phyloP scores from a whole-genome alignment of 2,888 invertebrate genomes.

The Netelia fuscicornis region DNA sequence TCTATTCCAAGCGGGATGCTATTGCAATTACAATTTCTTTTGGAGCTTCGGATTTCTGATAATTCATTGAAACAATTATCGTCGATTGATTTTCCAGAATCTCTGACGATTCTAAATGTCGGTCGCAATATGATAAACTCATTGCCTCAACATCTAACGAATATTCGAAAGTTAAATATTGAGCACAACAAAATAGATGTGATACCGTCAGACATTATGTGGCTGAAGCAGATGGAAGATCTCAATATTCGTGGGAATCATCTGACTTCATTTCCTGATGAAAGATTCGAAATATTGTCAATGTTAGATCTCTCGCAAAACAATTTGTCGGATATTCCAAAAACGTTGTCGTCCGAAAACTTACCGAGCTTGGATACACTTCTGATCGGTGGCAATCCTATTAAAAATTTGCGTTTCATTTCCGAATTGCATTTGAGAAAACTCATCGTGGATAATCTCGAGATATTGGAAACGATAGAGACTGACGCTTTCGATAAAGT shows the following conservation, averaged over 20 bases:
- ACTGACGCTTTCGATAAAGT: constrained; percentile 86
- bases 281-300: constrained; percentile 84
- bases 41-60: constrained; percentile 34
- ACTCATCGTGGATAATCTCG: constrained; percentile 83
- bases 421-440: constrained; percentile 85
- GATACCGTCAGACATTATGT: constrained; percentile 62
- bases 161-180: constrained; percentile 72
- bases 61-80: constrained; percentile 74
- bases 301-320: constrained; percentile 87
- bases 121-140: constrained; percentile 74
- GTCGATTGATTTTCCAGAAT: constrained; percentile 72
- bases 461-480: constrained; percentile 72
- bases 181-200: constrained; percentile 74
- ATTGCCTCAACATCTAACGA: constrained; percentile 67
- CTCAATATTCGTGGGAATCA: constrained; percentile 78
- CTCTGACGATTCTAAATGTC: constrained; percentile 72
- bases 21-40: constrained; percentile 29
- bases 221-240: constrained; percentile 67
- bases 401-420: constrained; percentile 85
- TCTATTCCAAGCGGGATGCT: constrained; percentile 34
- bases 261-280: constrained; percentile 85
- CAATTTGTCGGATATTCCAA: constrained; percentile 85
- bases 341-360: constrained; percentile 83
- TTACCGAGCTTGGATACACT: constrained; percentile 86
- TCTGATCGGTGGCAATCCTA: constrained; percentile 86